These are phyloP conservation scores for Drosophila prostipennis DNA, from an alignment of 2,888 invertebrate genomes.

Conservation along the genomic window DNA sequence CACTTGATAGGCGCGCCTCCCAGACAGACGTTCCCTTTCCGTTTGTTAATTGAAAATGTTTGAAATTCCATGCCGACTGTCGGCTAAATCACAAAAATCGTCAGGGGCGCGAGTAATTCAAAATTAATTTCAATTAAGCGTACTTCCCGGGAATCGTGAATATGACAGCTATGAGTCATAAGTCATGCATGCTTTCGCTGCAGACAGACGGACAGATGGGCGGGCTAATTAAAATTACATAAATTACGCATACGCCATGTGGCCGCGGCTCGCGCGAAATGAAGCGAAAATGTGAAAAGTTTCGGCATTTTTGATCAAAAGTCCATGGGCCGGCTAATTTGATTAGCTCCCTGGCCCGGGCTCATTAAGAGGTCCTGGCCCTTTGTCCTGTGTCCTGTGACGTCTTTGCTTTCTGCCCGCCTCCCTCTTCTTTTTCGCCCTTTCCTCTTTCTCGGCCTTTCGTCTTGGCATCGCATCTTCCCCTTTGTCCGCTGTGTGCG, in stretches of 20 bases:
- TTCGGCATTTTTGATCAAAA: constrained; percentile 62
- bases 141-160: constrained; percentile 59
- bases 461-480: constrained; percentile 23
- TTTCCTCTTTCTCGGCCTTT: constrained; percentile 16
- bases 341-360: constrained; percentile 65
- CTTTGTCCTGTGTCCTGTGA: constrained; percentile 53
- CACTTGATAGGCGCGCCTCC: constrained; percentile 56
- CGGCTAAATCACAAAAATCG: constrained; percentile 12
- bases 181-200: constrained; percentile 41
- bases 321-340: constrained; percentile 72
- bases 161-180: constrained; percentile 77
- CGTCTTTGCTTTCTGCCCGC: background rate
- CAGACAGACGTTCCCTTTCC: constrained; percentile 22
- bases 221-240: constrained; percentile 75
- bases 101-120: constrained; percentile 57
- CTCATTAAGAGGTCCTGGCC: constrained; percentile 71
- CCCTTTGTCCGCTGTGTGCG: constrained; percentile 5
- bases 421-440: constrained; percentile 1
- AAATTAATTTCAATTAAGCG: constrained; percentile 80
- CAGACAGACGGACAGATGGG: constrained; percentile 11
- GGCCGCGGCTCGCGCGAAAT: constrained; percentile 51
- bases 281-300: constrained; percentile 53
- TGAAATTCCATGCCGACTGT: constrained; percentile 75
- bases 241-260: constrained; percentile 73
- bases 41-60: constrained; percentile 75